Conservation (phyloP, 2,888 invertebrate genomes). For the Mellilla xanthometata region DNA sequence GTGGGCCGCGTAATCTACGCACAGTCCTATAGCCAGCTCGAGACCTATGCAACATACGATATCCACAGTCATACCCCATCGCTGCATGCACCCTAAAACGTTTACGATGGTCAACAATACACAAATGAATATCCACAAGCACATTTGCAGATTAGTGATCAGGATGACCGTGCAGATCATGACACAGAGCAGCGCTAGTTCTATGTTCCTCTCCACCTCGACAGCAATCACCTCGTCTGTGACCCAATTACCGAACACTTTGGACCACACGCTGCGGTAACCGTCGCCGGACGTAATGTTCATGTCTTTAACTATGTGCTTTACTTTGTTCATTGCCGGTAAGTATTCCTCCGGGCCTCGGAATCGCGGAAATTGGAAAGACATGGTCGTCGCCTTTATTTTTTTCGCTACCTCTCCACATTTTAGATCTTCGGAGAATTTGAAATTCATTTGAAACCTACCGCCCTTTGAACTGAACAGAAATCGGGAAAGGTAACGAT, state of each 20-base stretch:
- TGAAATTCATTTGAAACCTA: slow-evolving; percentile 86
- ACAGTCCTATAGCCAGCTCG: slow-evolving; percentile 90
- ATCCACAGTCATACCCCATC: slow-evolving; percentile 92
- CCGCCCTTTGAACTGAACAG: slow-evolving; percentile 87
- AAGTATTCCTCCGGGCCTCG: slow-evolving; percentile 85
- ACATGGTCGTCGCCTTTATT: slow-evolving; percentile 84
- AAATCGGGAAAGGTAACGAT: slow-evolving; percentile 85
- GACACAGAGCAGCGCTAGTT: slow-evolving; percentile 89
- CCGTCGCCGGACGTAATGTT: slow-evolving; percentile 84
- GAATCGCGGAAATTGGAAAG: slow-evolving; percentile 84
- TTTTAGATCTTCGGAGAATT: slow-evolving; percentile 81
- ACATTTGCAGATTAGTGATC: slow-evolving; percentile 89
- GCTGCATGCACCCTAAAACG: slow-evolving; percentile 90
- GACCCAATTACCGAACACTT: slow-evolving; percentile 88
- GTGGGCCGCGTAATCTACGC: slow-evolving; percentile 92
- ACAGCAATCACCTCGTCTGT: slow-evolving; percentile 89
- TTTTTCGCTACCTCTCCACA: slow-evolving; percentile 84
- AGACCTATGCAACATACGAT: slow-evolving; percentile 91
- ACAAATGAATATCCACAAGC: slow-evolving; percentile 90
- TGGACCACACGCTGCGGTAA: slow-evolving; percentile 87
- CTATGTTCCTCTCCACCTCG: slow-evolving; percentile 89
- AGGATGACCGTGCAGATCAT: slow-evolving; percentile 90
- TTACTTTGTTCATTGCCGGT: slow-evolving; percentile 87
- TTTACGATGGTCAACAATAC: slow-evolving; percentile 88
- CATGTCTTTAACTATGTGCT: slow-evolving; percentile 77